A percentile compares a stretch with the other conserved stretches of the same genome.
phyloP scores from a whole-genome alignment of 2,797 vertebrate genomes.

The Pteronotus mesoamericanus region DNA sequence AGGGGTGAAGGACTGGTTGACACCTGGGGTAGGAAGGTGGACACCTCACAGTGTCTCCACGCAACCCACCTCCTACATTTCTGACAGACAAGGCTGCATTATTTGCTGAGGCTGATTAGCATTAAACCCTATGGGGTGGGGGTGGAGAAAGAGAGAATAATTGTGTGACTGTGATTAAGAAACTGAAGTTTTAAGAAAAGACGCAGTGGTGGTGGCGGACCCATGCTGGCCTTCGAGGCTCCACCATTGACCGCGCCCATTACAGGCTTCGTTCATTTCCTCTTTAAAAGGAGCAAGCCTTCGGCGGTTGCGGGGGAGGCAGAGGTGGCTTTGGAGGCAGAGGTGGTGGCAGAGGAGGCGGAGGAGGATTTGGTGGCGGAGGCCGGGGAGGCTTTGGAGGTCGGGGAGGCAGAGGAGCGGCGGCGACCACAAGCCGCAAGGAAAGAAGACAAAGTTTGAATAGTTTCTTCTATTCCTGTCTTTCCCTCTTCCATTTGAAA shows the following conservation, averaged over 20 bases:
- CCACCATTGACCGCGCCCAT: neutral
- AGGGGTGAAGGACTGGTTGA: neutral
- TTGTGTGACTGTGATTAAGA: neutral
- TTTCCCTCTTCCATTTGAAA: conserved; percentile 80
- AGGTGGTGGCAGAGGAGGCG: conserved; percentile 85
- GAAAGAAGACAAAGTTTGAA: conserved; percentile 97
- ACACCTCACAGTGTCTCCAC: neutral
- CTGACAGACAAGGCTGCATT: neutral
- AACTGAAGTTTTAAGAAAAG: neutral
- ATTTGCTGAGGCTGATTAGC: neutral
- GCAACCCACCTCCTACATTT: neutral
- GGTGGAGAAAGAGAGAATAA: neutral
- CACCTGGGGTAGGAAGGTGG: neutral
- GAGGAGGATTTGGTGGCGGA: conserved; percentile 79
- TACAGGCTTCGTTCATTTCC: neutral
- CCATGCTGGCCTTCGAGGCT: neutral
- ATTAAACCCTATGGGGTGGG: neutral
- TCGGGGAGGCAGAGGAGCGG: conserved; percentile 86
- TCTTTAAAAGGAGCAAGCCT: conserved; percentile 17
- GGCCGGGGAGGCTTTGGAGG: conserved; percentile 82
- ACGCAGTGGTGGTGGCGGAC: neutral
- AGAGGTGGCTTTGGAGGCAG: conserved; percentile 83
- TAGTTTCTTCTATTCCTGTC: conserved; percentile 83
- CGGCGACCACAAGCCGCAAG: conserved; percentile 87
- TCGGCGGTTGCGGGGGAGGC: conserved; percentile 71